Conservation (phyloP, 2,113 vertebrate species). For the Alethe diademata region DNA sequence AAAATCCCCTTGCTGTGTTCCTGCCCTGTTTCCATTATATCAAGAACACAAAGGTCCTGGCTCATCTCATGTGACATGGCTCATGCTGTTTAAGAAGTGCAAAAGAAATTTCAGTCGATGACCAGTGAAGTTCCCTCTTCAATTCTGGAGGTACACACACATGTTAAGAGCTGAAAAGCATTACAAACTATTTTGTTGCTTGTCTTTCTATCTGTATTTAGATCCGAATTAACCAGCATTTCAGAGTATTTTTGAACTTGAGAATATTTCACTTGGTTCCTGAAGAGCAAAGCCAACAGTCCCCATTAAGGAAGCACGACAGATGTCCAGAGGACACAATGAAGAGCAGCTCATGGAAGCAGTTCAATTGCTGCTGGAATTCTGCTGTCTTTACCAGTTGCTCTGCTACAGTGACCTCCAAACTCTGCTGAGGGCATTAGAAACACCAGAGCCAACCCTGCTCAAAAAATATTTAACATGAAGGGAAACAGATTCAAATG, state of each 20-base stretch:
- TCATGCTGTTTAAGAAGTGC: not conserved
- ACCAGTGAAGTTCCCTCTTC: not conserved
- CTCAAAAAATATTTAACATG: conserved; percentile 39
- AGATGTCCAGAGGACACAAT: conserved; percentile 50
- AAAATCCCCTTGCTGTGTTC: not conserved
- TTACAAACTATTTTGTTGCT: not conserved
- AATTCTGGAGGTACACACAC: not conserved
- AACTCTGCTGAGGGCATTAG: conserved; percentile 19
- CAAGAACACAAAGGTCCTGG: not conserved
- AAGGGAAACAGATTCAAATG: conserved; percentile 59
- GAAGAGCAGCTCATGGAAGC: conserved; percentile 4
- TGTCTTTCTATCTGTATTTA: not conserved
- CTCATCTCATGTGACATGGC: not conserved
- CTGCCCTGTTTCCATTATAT: not conserved
- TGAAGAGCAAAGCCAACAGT: conserved; percentile 41
- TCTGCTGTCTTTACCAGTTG: conserved; percentile 33
- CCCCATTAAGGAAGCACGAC: conserved; percentile 35
- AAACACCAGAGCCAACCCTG: conserved; percentile 22
- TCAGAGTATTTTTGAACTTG: not conserved
- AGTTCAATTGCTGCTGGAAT: conserved; percentile 53
- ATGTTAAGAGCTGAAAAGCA: not conserved
- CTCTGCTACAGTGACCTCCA: conserved; percentile 52
- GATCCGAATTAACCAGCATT: not conserved
- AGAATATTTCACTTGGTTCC: conserved; percentile 31
- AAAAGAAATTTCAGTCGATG: not conserved